These are phyloP conservation scores for Odobenus rosmarus DNA, from an alignment of 2,113 vertebrate species.

Conservation along the genomic window DNA sequence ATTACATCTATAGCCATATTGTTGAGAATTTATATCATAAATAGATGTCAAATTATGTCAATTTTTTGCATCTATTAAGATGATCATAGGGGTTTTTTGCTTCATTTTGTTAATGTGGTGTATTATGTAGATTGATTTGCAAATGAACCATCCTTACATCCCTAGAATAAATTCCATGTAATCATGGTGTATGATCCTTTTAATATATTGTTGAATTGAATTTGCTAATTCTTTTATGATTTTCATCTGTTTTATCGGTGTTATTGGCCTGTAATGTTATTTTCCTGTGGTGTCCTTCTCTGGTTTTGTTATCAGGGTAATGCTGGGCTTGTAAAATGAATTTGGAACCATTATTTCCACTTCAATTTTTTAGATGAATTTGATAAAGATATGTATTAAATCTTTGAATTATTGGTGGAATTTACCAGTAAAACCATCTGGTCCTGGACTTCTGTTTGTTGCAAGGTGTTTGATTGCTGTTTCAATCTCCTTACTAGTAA, in stretches of 20 bases:
- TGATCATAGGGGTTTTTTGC: background rate
- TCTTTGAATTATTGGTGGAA: background rate
- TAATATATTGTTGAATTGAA: background rate
- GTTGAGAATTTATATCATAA: background rate
- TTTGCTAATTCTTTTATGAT: background rate
- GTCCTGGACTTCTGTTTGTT: background rate
- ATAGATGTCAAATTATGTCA: background rate
- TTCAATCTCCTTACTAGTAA: background rate
- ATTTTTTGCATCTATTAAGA: background rate
- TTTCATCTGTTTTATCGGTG: background rate
- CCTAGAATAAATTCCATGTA: background rate
- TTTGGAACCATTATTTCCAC: background rate
- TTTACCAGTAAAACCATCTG: background rate
- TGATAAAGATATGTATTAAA: background rate
- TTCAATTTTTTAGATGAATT: background rate
- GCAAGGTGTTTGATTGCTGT: background rate
- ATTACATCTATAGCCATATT: background rate
- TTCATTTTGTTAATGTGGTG: background rate
- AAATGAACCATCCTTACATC: background rate
- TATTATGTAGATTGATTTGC: background rate
- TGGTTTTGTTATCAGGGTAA: background rate
- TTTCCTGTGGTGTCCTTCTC: background rate
- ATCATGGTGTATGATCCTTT: background rate
- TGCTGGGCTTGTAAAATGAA: background rate
- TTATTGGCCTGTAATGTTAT: background rate